Base-by-base conservation (phyloP, 1,140 invertebrate genomes). In the Lepidurus couesii region DNA sequence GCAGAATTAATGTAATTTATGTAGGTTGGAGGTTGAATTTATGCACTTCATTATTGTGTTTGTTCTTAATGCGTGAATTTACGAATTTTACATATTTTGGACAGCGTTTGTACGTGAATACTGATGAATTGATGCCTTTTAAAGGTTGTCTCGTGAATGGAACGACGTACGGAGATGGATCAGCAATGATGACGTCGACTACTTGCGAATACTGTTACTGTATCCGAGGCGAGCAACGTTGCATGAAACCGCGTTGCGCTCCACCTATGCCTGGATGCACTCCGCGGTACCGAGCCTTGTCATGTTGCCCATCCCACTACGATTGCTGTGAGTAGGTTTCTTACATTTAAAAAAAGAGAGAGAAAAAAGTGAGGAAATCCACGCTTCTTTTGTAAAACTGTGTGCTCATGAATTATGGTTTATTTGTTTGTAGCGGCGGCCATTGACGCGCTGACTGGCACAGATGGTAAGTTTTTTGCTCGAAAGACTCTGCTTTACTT, bases 151-250 rank as follows among this genome's bases (percentile, higher is more conserved):
- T 91, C 79, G 86, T 89, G 75, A 91, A 92, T 80, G 92, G 92
- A 13, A 90, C 90, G n/a, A 85, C 90, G 78, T 95, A 92, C 84
- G 91, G 89, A 10, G 90, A 92, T 47, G 94, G 94, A 0, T 95
- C 93, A 4, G 94, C 94, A 0, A 93, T 95, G 91, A 86, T 90
- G 78, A 90, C 91, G 4, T 90, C 89, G 11, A 89, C 89, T 75
- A 87, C 89, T 7, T 96, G 94, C 85, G 91, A 94, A 85, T 93
- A 94, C 83, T 96, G 94, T 85, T 96, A 93, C 85, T 96, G 94
- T 83, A 91, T 95, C 78, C 86, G 86, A 81, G 93, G 93, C 7
- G 86, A 88, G 76, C 89, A 93, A 82, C 90, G 89, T 81, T 96
- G 94, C 84, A 90, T 95, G 42, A 88, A 90, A 80, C 94, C 94